Evolutionary conservation across 2,888 invertebrate genomes (phyloP).

Genomic region (Hanleya hanleyi): DNA sequence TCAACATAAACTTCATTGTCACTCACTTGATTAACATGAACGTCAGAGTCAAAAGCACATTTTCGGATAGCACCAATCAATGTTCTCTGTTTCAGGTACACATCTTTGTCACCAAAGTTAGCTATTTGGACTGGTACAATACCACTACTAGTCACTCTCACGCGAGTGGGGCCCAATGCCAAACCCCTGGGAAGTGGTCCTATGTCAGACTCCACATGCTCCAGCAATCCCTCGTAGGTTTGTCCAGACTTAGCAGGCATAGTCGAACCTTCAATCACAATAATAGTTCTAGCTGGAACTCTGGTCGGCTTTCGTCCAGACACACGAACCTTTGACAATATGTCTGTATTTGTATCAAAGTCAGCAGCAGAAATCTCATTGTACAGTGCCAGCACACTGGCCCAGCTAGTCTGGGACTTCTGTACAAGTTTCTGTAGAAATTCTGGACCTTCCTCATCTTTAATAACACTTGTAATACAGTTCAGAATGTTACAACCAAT

Average conservation of each 20-base stretch:
- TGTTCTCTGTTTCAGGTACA: not conserved
- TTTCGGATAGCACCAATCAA: not conserved
- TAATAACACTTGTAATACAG: not conserved
- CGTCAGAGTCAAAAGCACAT: not conserved
- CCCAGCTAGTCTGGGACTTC: too few species aligned
- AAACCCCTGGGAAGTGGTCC: not conserved
- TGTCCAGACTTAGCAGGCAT: not conserved
- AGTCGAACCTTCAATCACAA: not conserved
- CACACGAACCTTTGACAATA: not conserved
- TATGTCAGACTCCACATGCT: not conserved
- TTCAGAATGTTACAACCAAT: slow-evolving; percentile 28
- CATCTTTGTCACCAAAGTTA: slow-evolving; percentile 14
- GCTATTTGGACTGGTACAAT: not conserved
- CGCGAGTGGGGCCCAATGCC: not conserved
- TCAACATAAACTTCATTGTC: not conserved
- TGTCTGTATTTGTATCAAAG: too few species aligned
- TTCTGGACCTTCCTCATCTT: not conserved
- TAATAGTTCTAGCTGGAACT: not conserved
- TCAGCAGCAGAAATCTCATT: too few species aligned
- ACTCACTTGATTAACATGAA: not conserved
- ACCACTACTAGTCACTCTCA: not conserved
- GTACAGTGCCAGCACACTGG: too few species aligned
- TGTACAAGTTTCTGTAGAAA: too few species aligned
- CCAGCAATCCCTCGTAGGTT: not conserved
- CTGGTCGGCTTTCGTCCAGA: not conserved